Conservation (phyloP, 1,140 invertebrate genomes). For the Ceratina japonica region DNA sequence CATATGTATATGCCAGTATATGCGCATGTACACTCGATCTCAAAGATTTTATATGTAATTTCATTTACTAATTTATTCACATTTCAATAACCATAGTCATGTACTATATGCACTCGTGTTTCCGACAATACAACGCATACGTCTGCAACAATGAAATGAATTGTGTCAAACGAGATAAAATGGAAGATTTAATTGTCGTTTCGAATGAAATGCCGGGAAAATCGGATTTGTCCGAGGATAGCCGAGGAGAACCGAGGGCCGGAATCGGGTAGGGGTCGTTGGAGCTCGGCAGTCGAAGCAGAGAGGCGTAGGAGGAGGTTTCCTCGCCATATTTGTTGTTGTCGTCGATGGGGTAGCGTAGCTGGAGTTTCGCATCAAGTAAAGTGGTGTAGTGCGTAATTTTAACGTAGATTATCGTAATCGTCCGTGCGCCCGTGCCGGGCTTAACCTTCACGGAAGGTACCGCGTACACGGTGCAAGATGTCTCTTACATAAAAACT, state of each 20-base stretch:
- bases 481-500: slow-evolving; percentile 65
- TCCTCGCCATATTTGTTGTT: slow-evolving; percentile 83
- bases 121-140: too few species aligned
- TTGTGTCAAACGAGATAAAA: too few species aligned
- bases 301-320: slow-evolving; percentile 52
- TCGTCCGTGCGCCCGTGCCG: slow-evolving; percentile 43
- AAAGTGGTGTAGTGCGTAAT: slow-evolving; percentile 34
- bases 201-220: slow-evolving; percentile 2
- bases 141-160: too few species aligned
- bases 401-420: slow-evolving; percentile 14
- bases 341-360: slow-evolving; percentile 80
- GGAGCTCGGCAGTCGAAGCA: slow-evolving; percentile 46
- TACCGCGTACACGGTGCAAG: slow-evolving; percentile 36
- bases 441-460: slow-evolving; percentile 23
- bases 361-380: slow-evolving; percentile 44
- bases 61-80: too few species aligned
- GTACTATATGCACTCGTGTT: too few species aligned
- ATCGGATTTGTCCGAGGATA: slow-evolving; percentile 6
- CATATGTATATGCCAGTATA: too few species aligned
- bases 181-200: too few species aligned
- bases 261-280: not conserved
- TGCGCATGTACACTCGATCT: too few species aligned
- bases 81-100: too few species aligned
- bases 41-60: too few species aligned
- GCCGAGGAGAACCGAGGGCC: not conserved